Conservation (phyloP, 2,113 vertebrate genomes). For the Okapia johnstoni region DNA sequence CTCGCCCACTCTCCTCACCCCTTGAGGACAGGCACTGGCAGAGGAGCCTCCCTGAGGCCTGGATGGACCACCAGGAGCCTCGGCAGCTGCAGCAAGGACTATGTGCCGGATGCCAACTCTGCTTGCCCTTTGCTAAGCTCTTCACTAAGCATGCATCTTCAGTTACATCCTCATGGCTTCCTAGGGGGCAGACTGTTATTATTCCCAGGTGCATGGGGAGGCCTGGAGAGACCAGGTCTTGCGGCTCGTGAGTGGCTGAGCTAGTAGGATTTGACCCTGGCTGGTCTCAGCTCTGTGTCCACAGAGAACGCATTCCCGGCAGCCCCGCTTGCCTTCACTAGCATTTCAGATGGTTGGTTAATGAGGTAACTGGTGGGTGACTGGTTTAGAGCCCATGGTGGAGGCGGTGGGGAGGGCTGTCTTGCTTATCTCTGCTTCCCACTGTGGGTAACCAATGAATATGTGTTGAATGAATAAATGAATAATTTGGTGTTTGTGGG, state of each 20-base stretch:
- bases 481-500: not conserved
- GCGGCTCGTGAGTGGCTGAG: not conserved
- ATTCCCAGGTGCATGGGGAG: not conserved
- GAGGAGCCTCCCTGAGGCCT: fast-evolving
- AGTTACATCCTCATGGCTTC: no score
- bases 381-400: not conserved
- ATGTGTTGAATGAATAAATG: not conserved
- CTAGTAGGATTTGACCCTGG: not conserved
- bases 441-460: not conserved
- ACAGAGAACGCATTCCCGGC: fast-evolving
- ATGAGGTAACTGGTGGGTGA: not conserved
- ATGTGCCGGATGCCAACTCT: fast-evolving
- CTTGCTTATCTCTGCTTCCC: not conserved
- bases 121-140: not conserved
- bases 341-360: not conserved
- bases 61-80: not conserved
- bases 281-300: not conserved
- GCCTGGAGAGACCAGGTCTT: not conserved
- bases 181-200: no score
- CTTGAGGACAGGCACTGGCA: not conserved
- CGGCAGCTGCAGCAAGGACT: not conserved
- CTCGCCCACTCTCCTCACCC: not conserved
- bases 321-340: not conserved
- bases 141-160: fast-evolving
- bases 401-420: not conserved